These are phyloP conservation scores for Metalampra italica DNA, from an alignment of 2,888 invertebrate species.

Conservation along the genomic window DNA sequence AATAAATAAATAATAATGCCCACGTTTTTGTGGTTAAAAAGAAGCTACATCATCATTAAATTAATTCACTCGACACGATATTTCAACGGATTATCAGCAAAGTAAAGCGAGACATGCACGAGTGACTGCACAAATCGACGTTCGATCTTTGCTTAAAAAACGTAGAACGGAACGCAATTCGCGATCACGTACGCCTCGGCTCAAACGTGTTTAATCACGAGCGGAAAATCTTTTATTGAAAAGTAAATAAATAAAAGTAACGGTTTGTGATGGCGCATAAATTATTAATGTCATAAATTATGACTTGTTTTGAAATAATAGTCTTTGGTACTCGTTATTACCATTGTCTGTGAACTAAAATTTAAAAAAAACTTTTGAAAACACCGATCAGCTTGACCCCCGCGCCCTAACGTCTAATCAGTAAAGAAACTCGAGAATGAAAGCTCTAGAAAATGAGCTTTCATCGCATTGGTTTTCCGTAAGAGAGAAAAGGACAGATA, in stretches of 20 bases:
- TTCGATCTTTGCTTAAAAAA: conserved; percentile 2
- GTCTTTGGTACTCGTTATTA: conserved; percentile 45
- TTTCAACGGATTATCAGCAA: conserved; percentile 13
- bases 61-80: conserved; percentile 13
- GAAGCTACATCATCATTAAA: background rate
- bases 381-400: conserved; percentile 23
- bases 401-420: conserved; percentile 15
- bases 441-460: conserved; percentile 14
- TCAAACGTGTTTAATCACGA: conserved; percentile 32
- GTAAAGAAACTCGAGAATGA: conserved; percentile 8
- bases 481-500: conserved; percentile 42
- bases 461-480: conserved; percentile 13
- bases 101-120: conserved; percentile 4
- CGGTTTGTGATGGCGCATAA: conserved; percentile 49
- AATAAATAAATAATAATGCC: background rate
- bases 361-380: conserved; percentile 17
- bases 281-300: conserved; percentile 72
- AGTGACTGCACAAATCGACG: background rate
- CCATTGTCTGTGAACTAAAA: conserved; percentile 18
- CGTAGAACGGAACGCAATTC: conserved; percentile 16
- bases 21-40: background rate
- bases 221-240: conserved; percentile 20
- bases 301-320: too few relatives aligned
- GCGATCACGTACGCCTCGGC: conserved; percentile 21
- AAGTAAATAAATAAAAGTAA: conserved; percentile 21